These are phyloP conservation scores for Diogma glabrata DNA, from an alignment of 2,888 invertebrate genomes.

Conservation along the genomic window DNA sequence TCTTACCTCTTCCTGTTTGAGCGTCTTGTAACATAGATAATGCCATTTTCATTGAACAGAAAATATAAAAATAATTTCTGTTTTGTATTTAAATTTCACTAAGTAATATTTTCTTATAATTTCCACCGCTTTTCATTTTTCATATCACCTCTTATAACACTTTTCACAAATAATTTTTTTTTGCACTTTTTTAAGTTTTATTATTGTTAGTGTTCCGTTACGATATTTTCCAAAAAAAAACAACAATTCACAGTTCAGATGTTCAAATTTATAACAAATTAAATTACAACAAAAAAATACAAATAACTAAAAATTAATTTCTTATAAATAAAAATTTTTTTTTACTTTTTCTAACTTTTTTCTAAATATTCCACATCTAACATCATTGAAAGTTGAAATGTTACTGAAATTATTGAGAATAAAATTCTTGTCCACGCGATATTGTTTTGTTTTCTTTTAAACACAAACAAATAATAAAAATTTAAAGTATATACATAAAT, in stretches of 20 bases:
- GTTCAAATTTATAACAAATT: too few relatives aligned
- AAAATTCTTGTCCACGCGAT: constrained; percentile 5
- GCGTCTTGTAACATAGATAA: constrained; percentile 36
- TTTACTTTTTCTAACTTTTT: background rate
- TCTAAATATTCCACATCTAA: constrained; percentile 1
- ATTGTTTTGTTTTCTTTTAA: constrained; percentile 5
- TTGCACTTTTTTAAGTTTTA: background rate
- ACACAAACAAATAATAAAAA: constrained; percentile 3
- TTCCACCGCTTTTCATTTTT: background rate
- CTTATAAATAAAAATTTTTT: background rate
- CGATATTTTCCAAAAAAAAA: too few relatives aligned
- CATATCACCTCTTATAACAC: background rate
- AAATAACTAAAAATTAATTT: too few relatives aligned
- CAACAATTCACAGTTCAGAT: too few relatives aligned
- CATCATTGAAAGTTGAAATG: constrained; percentile 4
- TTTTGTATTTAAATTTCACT: background rate
- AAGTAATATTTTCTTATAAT: background rate
- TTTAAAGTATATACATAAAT: constrained; percentile 2
- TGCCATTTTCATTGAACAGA: too few relatives aligned
- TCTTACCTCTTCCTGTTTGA: constrained; percentile 33
- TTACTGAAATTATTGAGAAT: constrained; percentile 6
- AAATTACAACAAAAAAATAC: too few relatives aligned
- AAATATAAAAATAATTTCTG: background rate
- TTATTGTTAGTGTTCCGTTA: too few relatives aligned
- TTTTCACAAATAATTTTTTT: background rate